Percentiles rank a stretch among this genome's conserved stretches.
These are phyloP conservation scores for Crenichthys baileyi DNA, from an alignment of 2,797 vertebrate species.

Conservation along the genomic window DNA sequence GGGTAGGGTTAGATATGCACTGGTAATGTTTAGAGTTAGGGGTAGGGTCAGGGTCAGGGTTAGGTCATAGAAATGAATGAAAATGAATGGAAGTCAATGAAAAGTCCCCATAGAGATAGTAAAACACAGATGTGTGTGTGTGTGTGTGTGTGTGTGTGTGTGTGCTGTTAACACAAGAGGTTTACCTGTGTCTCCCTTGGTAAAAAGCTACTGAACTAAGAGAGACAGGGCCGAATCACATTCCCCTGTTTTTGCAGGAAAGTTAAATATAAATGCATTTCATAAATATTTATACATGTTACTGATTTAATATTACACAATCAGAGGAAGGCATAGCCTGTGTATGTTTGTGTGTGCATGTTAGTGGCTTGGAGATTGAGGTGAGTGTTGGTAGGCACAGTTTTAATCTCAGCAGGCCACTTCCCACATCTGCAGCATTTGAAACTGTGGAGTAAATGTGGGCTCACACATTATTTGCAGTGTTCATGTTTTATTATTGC, in stretches of 20 bases:
- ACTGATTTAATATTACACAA: slow-evolving; percentile 69
- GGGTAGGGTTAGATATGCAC: no score
- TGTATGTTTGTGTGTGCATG: slow-evolving; percentile 28
- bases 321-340: slow-evolving; percentile 19
- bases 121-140: no score
- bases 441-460: slow-evolving; percentile 1
- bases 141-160: slow-evolving; percentile 14
- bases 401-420: slow-evolving; percentile 58
- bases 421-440: neutral
- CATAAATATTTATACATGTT: slow-evolving; percentile 79
- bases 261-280: slow-evolving; percentile 72
- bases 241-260: slow-evolving; percentile 57
- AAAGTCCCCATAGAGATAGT: no score
- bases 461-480: slow-evolving; percentile 2
- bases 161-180: neutral
- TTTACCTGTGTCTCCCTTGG: slow-evolving; percentile 31
- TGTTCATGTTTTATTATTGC: neutral
- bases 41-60: no score
- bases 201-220: slow-evolving; percentile 48
- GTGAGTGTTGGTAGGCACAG: slow-evolving; percentile 29
- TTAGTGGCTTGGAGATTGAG: slow-evolving; percentile 36
- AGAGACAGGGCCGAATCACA: slow-evolving; percentile 63
- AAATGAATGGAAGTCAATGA: no score
- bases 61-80: no score
- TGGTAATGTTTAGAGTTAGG: no score